Base-by-base conservation (phyloP, 2,888 invertebrate species). In the Tanaodytes sp. region DNA sequence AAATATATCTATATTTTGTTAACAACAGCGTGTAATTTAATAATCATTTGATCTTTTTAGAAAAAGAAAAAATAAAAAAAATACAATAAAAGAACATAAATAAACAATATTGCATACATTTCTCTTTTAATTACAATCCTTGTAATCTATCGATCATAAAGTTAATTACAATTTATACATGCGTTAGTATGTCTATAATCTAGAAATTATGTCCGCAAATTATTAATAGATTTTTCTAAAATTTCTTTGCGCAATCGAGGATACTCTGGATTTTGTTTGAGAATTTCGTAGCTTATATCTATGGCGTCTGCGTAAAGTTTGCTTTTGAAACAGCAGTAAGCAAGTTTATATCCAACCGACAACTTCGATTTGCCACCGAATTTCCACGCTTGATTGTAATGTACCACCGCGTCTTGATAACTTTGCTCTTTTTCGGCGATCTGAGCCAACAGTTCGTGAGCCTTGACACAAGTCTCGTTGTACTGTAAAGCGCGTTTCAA, bases 171-270 rank as follows among this genome's bases (percentile, higher is more conserved):
- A 5, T 23, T 23, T 23, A 23, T 23, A 23, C 8, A 23, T 23
- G 23, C 4, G 8, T 23, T 23, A 23, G 8, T 23, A 5, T 5
- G 23, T 23, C 23, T 23, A 4, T 23, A 23, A n/a, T n/a, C n/a
- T 23, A 51, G n/a, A 27, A 37, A 36, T 85, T 85, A 93, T 1
- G 91, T 89, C 72, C 93, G 88, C 74, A 95, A 87, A 86, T 92
- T 92, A 77, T 88, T 89, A 73, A 93, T 89, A 27, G 93, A 92
- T 81, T 98, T 98, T 74, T 98, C 97, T 72, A 98, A 87, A 75
- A 98, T 93, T 76, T 98, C 98, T 82, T 96, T 97, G 73, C 90
- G 91, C 45, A 98, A 93, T 78, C 94, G 93, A 0, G 95, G 93
- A 85, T 96, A 97, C 71, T 96, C 94, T 0, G 97, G 95, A 83